Evolutionary conservation across 2,113 vertebrate genomes (phyloP).

Genomic region (Electrona antarctica): DNA sequence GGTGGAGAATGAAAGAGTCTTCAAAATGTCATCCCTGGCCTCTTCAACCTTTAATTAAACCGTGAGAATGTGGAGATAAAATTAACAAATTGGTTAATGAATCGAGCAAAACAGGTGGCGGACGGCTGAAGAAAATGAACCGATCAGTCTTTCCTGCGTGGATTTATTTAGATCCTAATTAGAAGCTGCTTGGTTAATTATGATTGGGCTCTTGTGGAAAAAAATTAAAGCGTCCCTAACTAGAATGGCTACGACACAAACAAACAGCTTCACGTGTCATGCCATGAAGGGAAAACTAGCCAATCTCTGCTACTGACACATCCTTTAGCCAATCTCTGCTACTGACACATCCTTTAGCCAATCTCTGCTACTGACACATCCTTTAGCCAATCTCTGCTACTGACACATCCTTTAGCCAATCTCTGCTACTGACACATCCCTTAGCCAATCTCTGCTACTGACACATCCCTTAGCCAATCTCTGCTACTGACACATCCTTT

Average conservation of each 20-base stretch:
- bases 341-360: too few species aligned
- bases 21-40: constrained; percentile 79
- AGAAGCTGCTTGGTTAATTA: constrained; percentile 83
- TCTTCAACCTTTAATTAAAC: constrained; percentile 81
- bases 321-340: too few species aligned
- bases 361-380: too few species aligned
- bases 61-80: constrained; percentile 76
- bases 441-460: too few species aligned
- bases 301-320: constrained; percentile 41
- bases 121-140: constrained; percentile 81
- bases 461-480: too few species aligned
- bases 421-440: too few species aligned
- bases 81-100: constrained; percentile 84
- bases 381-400: too few species aligned
- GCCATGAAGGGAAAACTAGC: constrained; percentile 5
- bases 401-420: too few species aligned
- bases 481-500: too few species aligned
- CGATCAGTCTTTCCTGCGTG: constrained; percentile 82
- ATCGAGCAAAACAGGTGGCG: constrained; percentile 82
- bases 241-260: constrained; percentile 74
- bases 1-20: constrained; percentile 63
- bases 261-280: constrained; percentile 59
- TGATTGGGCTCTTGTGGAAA: constrained; percentile 77
- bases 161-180: constrained; percentile 83
- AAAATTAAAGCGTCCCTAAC: constrained; percentile 41